Evolutionary conservation across 2,797 vertebrate species (phyloP), one percentile per base, ranked within the genome.

Genomic region (Lithobates pipiens): DNA sequence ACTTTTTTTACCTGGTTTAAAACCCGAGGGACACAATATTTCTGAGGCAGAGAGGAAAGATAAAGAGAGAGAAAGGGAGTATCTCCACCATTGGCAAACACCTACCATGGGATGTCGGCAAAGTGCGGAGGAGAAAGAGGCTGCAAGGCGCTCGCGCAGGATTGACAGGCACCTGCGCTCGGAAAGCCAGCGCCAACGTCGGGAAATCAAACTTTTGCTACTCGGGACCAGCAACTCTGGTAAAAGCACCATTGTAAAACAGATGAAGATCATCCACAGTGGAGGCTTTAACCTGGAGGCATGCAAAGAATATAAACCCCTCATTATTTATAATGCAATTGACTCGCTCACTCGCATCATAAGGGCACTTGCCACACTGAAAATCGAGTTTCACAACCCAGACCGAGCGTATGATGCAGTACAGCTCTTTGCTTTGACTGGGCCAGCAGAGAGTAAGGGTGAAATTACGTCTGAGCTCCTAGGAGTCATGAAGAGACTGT

Each of bases 241-340:
- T 89, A 99, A 99, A 92, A 99, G 98, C 88, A 99, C 98, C 89
- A 98, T 99, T 0, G 98, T 99, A 85, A 99, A 99, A 90, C 98
- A 99, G 93, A 99, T 99, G 98, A 99, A 99, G 93, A 99, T 99
- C 88, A 99, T 99, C 89, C 98, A 99, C 91, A 99, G 98, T 0
- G 98, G 98, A 0, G 98, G 98, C 84, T 99, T 99, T 91, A 99
- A 99, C 91, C 92, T 99, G 87, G 98, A 99, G 75, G 98, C 98
- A 68, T 99, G 98, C 93, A 98, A 97, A 93, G 98, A 99, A 92
- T 99, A 99, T 93, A 97, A 97, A 94, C 98, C 98, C 6, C 95
- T 99, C 75, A 99, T 99, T 88, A 95, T 99, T 90, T 99, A 99
- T 92, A 99, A 99, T 0, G 98, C 98, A 91, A 99, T 99, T 29